Conservation (phyloP, 2,113 vertebrate genomes). For the Poeciliopsis prolifica region DNA sequence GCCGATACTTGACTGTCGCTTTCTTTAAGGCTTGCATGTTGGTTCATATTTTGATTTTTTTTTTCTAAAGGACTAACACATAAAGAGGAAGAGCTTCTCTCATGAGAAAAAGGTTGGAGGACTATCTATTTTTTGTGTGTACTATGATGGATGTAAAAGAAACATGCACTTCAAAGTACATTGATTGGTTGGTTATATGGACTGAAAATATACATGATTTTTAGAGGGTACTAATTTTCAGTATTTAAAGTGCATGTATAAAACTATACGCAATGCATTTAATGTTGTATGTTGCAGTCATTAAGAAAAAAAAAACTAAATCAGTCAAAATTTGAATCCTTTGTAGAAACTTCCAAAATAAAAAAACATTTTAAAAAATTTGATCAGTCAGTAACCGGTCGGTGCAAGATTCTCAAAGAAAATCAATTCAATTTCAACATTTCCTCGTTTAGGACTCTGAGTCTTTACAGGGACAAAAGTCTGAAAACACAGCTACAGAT, state of each 20-base stretch:
- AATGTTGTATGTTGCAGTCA: not conserved
- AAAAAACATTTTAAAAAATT: no score
- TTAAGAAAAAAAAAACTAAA: not conserved
- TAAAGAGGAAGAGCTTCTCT: not conserved
- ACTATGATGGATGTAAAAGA: not conserved
- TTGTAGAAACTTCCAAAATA: no score
- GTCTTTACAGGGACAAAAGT: not conserved
- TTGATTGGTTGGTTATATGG: not conserved
- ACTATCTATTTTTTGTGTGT: not conserved
- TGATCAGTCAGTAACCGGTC: not conserved
- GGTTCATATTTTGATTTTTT: not conserved
- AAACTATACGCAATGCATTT: not conserved
- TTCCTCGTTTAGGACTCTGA: not conserved
- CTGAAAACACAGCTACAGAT: not conserved
- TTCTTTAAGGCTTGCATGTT: no score
- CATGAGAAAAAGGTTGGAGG: not conserved
- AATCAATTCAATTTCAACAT: not conserved
- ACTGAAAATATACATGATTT: no score
- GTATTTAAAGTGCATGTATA: not conserved
- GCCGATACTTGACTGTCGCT: no score
- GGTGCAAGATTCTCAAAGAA: not conserved
- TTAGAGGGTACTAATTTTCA: no score
- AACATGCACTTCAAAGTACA: not conserved
- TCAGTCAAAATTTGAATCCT: not conserved
- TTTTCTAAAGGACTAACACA: no score